phyloP scores from a whole-genome alignment of 2,888 invertebrate genomes.

The Neoscelio sp. region DNA sequence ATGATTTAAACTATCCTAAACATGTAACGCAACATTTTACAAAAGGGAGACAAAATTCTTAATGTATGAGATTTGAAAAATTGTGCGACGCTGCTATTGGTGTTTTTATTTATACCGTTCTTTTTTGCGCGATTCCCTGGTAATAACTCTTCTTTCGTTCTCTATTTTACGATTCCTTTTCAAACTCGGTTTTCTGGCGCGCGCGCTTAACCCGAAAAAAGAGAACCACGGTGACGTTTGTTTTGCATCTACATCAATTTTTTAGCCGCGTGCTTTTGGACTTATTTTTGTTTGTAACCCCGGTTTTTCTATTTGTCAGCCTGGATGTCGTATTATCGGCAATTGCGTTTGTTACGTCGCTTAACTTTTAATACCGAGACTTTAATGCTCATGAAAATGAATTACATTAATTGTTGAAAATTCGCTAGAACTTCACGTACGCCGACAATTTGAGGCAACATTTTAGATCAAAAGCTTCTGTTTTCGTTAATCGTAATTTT shows the following conservation, averaged over 20 bases:
- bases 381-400: slow-evolving; percentile 3
- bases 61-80: slow-evolving; percentile 10
- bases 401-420: no score
- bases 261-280: neutral
- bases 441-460: no score
- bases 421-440: no score
- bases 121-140: slow-evolving; percentile 13
- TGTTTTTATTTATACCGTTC: slow-evolving; percentile 20
- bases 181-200: slow-evolving; percentile 14
- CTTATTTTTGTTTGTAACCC: neutral
- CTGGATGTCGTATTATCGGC: neutral
- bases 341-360: slow-evolving; percentile 12
- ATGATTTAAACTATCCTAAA: no score
- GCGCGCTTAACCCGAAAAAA: slow-evolving; percentile 10
- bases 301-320: neutral
- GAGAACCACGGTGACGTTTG: slow-evolving; percentile 5
- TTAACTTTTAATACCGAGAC: slow-evolving; percentile 6
- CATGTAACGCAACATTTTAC: no score
- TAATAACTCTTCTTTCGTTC: slow-evolving; percentile 34
- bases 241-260: slow-evolving; percentile 31
- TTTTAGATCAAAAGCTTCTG: no score
- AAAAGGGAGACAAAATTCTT: no score
- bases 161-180: slow-evolving; percentile 31
- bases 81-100: slow-evolving; percentile 1
- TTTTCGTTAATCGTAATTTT: no score